phyloP scores from a whole-genome alignment of 2,888 invertebrate species.

The Prostheceraeus crozeri region DNA sequence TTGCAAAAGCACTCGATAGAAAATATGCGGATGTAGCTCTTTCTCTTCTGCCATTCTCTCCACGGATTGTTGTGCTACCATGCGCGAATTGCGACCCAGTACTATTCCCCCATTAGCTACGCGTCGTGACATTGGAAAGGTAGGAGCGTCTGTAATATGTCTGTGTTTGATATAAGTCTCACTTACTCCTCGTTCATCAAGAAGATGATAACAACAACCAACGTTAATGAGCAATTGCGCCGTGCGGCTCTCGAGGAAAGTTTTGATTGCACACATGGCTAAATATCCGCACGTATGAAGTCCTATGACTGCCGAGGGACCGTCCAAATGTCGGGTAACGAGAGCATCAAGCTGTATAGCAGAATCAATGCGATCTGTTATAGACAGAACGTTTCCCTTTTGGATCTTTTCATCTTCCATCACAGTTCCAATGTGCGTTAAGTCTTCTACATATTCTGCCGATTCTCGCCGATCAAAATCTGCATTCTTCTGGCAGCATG shows the following conservation, averaged over 20 bases:
- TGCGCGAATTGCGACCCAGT: conserved; percentile 71
- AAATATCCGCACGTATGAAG: conserved; percentile 83
- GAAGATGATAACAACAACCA: conserved; percentile 80
- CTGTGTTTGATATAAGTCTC: background rate
- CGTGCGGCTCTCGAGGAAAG: conserved; percentile 61
- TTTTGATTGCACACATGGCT: conserved; percentile 66
- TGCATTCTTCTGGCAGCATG: too few relatives aligned
- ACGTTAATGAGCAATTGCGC: conserved; percentile 68
- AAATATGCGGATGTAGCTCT: conserved; percentile 60
- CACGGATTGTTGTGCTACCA: conserved; percentile 76
- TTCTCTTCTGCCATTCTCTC: conserved; percentile 61
- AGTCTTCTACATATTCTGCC: too few relatives aligned
- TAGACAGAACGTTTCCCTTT: too few relatives aligned
- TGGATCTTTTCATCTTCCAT: too few relatives aligned
- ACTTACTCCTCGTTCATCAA: conserved; percentile 55
- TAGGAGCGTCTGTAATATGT: too few relatives aligned
- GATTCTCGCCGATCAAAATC: too few relatives aligned
- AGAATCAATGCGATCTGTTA: too few relatives aligned
- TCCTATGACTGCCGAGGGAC: conserved; percentile 61
- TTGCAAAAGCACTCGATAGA: conserved; percentile 69
- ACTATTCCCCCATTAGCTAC: conserved; percentile 41
- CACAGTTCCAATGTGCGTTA: too few relatives aligned
- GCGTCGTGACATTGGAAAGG: conserved; percentile 47
- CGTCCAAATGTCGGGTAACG: background rate
- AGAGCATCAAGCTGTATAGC: too few relatives aligned